A percentile compares a stretch with the other conserved stretches of the same genome.
Conservation (phyloP, 2,113 vertebrate species). For the Ameiurus melas region DNA sequence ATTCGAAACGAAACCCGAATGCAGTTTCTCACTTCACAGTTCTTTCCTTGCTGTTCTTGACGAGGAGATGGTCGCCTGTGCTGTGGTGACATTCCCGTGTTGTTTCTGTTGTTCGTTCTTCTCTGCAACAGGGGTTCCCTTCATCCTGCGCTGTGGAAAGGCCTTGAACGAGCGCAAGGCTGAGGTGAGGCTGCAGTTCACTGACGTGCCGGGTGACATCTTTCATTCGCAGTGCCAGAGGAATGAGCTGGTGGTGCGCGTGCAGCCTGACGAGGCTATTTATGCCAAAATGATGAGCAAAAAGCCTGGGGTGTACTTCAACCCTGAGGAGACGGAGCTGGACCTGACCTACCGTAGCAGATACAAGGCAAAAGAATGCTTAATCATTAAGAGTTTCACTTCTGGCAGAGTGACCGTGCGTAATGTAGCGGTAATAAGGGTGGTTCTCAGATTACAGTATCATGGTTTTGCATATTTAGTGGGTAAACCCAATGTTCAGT, state of each 20-base stretch:
- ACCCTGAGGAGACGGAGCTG: conserved; percentile 86
- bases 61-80: neutral
- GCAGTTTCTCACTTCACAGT: neutral
- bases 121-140: conserved; percentile 78
- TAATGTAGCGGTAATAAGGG: neutral
- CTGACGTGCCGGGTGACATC: conserved; percentile 82
- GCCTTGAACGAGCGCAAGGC: conserved; percentile 91
- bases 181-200: conserved; percentile 88
- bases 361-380: conserved; percentile 76
- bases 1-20: neutral
- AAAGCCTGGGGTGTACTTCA: conserved; percentile 82
- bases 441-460: neutral
- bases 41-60: neutral
- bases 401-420: too few species aligned
- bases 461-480: neutral
- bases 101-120: conserved; percentile 56
- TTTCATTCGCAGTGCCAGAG: conserved; percentile 78
- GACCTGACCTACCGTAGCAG: conserved; percentile 88
- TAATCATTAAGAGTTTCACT: neutral
- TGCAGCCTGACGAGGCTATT: conserved; percentile 85
- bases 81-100: neutral
- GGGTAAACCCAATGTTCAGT: neutral
- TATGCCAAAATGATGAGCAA: conserved; percentile 92
- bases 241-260: conserved; percentile 86
- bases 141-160: conserved; percentile 89